These are phyloP conservation scores for Pomatorhinus ruficollis DNA, from an alignment of 2,113 vertebrate genomes.

Conservation along the genomic window DNA sequence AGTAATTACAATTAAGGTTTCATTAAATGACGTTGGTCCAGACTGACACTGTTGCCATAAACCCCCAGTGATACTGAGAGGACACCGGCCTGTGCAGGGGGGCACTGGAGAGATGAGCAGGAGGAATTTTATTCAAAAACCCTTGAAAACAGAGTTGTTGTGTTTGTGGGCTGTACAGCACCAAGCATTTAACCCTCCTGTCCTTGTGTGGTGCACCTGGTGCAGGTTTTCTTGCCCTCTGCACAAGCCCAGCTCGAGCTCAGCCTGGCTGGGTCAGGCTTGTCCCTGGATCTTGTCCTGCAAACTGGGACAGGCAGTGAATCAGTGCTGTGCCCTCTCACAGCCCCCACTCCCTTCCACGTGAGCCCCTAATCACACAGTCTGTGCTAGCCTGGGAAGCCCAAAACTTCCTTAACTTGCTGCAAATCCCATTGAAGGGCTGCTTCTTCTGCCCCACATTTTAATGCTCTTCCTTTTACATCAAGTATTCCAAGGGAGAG, in stretches of 20 bases:
- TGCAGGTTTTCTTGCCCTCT: neutral
- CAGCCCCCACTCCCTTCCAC: neutral
- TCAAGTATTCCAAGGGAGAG: neutral
- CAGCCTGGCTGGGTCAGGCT: neutral
- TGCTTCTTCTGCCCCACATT: neutral
- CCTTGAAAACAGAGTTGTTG: neutral
- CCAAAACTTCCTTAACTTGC: neutral
- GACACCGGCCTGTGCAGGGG: fast-evolving
- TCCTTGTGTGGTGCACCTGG: neutral
- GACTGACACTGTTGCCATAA: neutral
- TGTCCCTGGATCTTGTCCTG: neutral
- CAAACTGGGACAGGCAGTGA: neutral
- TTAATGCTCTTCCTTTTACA: neutral
- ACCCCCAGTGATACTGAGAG: neutral
- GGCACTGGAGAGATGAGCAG: neutral
- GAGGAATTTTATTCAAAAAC: neutral
- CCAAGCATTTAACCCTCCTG: neutral
- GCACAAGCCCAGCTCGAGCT: neutral
- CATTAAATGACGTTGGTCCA: neutral
- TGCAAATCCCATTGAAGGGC: neutral
- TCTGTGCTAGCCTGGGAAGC: neutral
- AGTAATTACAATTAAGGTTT: neutral
- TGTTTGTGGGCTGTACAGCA: neutral
- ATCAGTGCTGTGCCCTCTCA: neutral
- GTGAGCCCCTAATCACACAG: neutral